Base-by-base conservation (phyloP, 2,113 vertebrate genomes). In the Lepus timidus region DNA sequence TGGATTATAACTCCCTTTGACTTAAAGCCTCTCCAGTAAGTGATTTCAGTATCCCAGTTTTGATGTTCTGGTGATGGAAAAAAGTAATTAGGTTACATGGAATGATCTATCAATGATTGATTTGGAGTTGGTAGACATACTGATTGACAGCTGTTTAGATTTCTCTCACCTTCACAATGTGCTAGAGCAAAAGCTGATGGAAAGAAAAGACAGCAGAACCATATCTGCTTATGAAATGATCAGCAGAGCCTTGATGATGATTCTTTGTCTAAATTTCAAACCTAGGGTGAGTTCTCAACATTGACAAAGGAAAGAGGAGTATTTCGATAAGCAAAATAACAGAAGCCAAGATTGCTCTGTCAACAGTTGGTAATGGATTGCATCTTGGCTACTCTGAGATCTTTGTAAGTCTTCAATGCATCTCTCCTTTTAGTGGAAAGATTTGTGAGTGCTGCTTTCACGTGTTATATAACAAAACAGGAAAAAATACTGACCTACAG, bases 371-470 rank as follows among this genome's bases (percentile, higher is more conserved):
- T 55, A 58, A 62, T 65, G 44, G 19, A 86, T 22, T 71, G 58
- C 9, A 39, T 61, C 52, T 78, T 61, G 6, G 49, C 36, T 71
- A 19, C 58, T 6, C 44, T 61, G 55, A 82, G 74, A 61, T 29
- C 20, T 67, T 78, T 49, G 49, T 65, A 85, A 67, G 58, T n/a
- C 85, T 85, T 52, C 33, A 79, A 9, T 88, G 58, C 49, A 25
- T 61, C 36, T 33, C 71, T 94, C 73, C 36, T 71, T 84, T 79
- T 27, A 74, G 16, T 80, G 25, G 79, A 83, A 88, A 85, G 65
- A 85, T 80, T 80, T 51, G 29, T 80, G 31, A 3, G n/a, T 73
- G 10, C 36, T 73, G 31, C 49, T 31, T 39, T 79, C n/a, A 12
- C 27, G 67, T 73, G 79, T 62, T 14, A n/a, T 39, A 61, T 11